Evolutionary conservation across 2,113 vertebrate species (phyloP).

Genomic region (Grammomys surdaster): DNA sequence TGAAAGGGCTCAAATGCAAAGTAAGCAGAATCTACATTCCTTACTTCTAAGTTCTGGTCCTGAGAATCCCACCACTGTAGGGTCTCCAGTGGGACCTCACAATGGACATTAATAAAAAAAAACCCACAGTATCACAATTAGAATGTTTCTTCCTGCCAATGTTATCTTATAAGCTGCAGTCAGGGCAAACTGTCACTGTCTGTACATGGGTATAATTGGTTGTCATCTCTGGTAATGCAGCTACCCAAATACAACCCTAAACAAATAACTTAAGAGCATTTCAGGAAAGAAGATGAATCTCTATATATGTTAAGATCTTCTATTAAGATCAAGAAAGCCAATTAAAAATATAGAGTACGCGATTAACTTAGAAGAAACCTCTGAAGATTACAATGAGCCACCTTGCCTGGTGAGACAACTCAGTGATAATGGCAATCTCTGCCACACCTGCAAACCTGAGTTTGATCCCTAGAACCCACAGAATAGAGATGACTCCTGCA

Average conservation of each 20-base stretch:
- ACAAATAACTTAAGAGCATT: slow-evolving; percentile 33
- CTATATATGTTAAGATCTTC: not conserved
- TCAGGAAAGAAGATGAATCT: slow-evolving; percentile 5
- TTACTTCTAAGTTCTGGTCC: slow-evolving; percentile 10
- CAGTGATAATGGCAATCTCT: not conserved
- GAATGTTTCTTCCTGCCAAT: not conserved
- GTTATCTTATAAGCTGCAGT: not conserved
- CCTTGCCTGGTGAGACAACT: not conserved
- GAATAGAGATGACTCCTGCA: not conserved
- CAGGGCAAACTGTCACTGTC: not conserved
- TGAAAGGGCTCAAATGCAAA: not conserved
- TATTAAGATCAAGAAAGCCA: not conserved
- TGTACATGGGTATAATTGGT: not conserved
- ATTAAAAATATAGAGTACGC: not conserved
- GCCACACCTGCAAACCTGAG: not conserved
- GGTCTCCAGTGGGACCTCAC: not conserved
- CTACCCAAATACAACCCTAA: not conserved
- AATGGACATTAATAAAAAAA: not conserved
- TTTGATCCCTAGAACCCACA: not conserved
- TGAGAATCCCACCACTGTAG: not conserved
- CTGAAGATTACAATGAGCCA: not conserved
- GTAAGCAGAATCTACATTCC: not conserved
- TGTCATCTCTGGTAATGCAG: slow-evolving; percentile 1
- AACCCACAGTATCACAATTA: not conserved
- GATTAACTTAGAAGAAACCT: not conserved